Evolutionary conservation across 2,113 vertebrate genomes (phyloP).

Genomic region (Hydrochoerus hydrochaeris): DNA sequence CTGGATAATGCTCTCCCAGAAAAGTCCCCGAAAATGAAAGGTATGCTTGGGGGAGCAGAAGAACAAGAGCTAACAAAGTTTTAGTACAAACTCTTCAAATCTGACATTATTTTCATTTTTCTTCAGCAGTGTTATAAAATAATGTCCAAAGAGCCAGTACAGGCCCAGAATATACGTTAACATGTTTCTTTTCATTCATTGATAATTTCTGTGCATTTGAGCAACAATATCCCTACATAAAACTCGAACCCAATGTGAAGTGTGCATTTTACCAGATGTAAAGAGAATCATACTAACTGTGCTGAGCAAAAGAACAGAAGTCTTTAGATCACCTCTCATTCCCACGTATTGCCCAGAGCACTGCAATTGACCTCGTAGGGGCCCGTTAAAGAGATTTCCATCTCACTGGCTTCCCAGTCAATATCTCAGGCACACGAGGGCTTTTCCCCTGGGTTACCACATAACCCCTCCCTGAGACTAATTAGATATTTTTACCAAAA

Average conservation of each 20-base stretch:
- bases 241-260: neutral
- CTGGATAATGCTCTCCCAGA: too few relatives aligned
- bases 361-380: slow-evolving; percentile 77
- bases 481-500: slow-evolving; percentile 83
- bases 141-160: neutral
- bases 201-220: neutral
- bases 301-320: slow-evolving; percentile 27
- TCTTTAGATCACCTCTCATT: neutral
- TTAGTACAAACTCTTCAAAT: neutral
- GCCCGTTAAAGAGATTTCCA: slow-evolving; percentile 72
- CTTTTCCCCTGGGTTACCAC: slow-evolving; percentile 29
- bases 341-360: slow-evolving; percentile 65
- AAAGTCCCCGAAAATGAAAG: fast-evolving
- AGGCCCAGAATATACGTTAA: neutral
- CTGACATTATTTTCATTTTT: fast-evolving
- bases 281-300: neutral
- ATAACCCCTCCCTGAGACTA: slow-evolving; percentile 83
- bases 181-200: neutral
- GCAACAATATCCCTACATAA: neutral
- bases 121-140: fast-evolving
- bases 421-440: slow-evolving; percentile 66
- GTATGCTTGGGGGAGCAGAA: too few relatives aligned
- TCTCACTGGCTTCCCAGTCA: slow-evolving; percentile 72
- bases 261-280: neutral
- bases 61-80: fast-evolving